Percentiles rank a stretch among this genome's conserved stretches.
Evolutionary conservation across 1,140 invertebrate genomes (phyloP).

Genomic region (Drosophila subobscura): DNA sequence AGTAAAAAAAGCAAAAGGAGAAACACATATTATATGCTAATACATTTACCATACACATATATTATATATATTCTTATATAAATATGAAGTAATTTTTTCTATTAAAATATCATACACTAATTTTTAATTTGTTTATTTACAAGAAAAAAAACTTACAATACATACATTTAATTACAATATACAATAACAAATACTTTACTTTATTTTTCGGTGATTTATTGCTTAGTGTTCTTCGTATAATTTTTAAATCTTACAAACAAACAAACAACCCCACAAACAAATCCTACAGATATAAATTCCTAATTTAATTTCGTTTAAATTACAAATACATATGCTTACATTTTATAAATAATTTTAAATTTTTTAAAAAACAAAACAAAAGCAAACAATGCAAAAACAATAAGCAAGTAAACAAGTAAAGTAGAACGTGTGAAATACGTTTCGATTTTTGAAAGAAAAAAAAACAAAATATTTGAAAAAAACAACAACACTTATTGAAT

Average conservation of each 20-base stretch:
- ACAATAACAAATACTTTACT: slow-evolving; percentile 71
- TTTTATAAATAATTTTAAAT: slow-evolving; percentile 77
- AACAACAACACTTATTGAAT: slow-evolving; percentile 48
- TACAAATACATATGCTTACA: slow-evolving; percentile 79
- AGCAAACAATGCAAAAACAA: slow-evolving; percentile 60
- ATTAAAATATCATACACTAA: slow-evolving; percentile 75
- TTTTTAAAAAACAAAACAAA: slow-evolving; percentile 56
- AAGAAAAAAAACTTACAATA: slow-evolving; percentile 49
- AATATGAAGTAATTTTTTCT: slow-evolving; percentile 75
- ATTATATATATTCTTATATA: slow-evolving; percentile 57
- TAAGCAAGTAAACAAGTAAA: slow-evolving; percentile 65
- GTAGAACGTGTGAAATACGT: slow-evolving; percentile 74
- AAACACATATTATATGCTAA: slow-evolving; percentile 71
- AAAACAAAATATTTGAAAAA: slow-evolving; percentile 41
- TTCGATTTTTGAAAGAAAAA: slow-evolving; percentile 74
- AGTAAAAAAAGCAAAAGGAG: slow-evolving; percentile 42
- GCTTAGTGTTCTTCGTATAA: slow-evolving; percentile 76
- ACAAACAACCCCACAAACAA: slow-evolving; percentile 55
- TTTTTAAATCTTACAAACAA: slow-evolving; percentile 62
- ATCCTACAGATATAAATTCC: slow-evolving; percentile 76
- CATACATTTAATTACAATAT: slow-evolving; percentile 57
- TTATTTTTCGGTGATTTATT: slow-evolving; percentile 81
- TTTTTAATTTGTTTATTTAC: slow-evolving; percentile 80
- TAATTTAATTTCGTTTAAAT: slow-evolving; percentile 82
- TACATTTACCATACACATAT: slow-evolving; percentile 75